Base-by-base conservation (phyloP, 2,888 invertebrate genomes). In the Dryococelus australis region DNA sequence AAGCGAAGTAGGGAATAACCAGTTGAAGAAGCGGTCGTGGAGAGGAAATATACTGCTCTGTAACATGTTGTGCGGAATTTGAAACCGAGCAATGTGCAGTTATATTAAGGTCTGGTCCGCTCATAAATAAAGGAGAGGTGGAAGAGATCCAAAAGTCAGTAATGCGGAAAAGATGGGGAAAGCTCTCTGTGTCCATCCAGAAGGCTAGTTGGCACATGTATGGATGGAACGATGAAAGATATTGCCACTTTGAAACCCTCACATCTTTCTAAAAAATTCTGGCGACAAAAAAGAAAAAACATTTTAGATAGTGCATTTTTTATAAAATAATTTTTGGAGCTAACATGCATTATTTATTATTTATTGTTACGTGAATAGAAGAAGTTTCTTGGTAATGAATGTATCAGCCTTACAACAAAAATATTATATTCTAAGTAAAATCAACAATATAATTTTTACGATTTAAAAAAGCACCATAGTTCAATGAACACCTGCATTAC, bases 141-240 rank as follows among this genome's bases (percentile, higher is more conserved):
- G 83, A 83, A 83, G 83, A 35, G 83, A 83, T 83, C 83, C 83
- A 83, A 83, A 35, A 35, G 35, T 83, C 43, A n/a, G 28, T 83
- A 83, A 83, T 83, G 83, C 43, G 83, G 83, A 10, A 83, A 83
- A 83, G 28, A 83, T 83, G 28, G 83, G 28, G 83, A 83, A 80
- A 35, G 28, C 83, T 83, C 43, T 83, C 83, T 28, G 35, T 83
- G 83, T 83, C 83, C 83, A 83, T n/a, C 83, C 83, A 83, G 83
- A 83, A 35, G 43, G 28, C 83, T 35, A 28, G 35, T 83, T 83
- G 83, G 83, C 83, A n/a, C 83, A 13, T 26, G 13, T 24, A 28
- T 24, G n/a, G 83, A 35, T 3, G 24, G 35, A 4, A 28, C 1
- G 24, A 83, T 83, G 83, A 83, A 35, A 83, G 83, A 83, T 83